Evolutionary conservation across 2,888 invertebrate genomes (phyloP).

Genomic region (Elmis aenea): DNA sequence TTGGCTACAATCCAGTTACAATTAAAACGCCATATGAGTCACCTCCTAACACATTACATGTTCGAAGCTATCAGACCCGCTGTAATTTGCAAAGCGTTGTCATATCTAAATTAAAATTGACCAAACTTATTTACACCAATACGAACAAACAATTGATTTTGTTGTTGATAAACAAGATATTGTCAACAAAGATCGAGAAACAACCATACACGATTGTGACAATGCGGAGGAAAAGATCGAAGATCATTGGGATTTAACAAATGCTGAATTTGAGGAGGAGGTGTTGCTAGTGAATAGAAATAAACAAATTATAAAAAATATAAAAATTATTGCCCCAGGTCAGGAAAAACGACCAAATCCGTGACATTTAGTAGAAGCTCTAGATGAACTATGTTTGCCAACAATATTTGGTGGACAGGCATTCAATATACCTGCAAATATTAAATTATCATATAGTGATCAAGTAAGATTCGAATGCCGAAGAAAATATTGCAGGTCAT

Average conservation of each 20-base stretch:
- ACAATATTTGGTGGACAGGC: conserved; percentile 24
- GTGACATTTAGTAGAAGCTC: conserved; percentile 24
- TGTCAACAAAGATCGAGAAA: background rate
- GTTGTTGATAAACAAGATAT: conserved; percentile 16
- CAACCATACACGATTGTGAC: background rate
- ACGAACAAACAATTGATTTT: conserved; percentile 15
- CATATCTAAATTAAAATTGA: conserved; percentile 22
- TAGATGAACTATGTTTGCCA: conserved; percentile 29
- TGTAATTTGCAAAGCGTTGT: conserved; percentile 23
- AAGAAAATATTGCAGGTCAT: conserved; percentile 5
- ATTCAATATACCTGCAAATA: conserved; percentile 3
- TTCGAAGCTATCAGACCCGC: conserved; percentile 30
- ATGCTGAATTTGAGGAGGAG: too few species aligned
- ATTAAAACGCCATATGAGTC: conserved; percentile 29
- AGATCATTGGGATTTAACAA: too few species aligned
- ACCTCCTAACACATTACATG: conserved; percentile 30
- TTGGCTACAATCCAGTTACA: conserved; percentile 30
- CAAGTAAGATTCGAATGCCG: conserved; percentile 10
- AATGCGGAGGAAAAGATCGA: conserved; percentile 7
- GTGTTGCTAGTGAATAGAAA: conserved; percentile 24
- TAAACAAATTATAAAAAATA: conserved; percentile 9
- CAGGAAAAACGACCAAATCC: conserved; percentile 27
- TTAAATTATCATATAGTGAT: conserved; percentile 6
- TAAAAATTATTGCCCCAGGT: conserved; percentile 28
- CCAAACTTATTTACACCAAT: conserved; percentile 16